These are phyloP conservation scores for Parapristionchus giblindavisi DNA, from an alignment of 2,888 invertebrate genomes.

Conservation along the genomic window DNA sequence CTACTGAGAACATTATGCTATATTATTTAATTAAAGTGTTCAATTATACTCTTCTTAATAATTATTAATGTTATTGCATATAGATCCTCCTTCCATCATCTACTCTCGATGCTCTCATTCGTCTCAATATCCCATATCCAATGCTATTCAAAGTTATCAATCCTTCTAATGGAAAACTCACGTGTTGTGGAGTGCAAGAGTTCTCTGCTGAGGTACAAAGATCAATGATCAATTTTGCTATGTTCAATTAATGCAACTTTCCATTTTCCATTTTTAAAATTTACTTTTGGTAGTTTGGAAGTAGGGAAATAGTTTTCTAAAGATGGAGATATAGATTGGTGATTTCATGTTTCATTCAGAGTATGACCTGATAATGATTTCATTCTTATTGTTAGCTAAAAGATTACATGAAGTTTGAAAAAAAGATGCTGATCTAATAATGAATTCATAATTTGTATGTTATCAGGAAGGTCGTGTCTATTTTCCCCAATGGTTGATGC, in stretches of 20 bases:
- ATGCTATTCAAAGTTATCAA: constrained; percentile 86
- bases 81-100: constrained; percentile 65
- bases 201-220: constrained; percentile 81
- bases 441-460: background rate
- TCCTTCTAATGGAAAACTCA: constrained; percentile 76
- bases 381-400: no score
- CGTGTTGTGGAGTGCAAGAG: constrained; percentile 91
- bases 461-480: constrained; percentile 93
- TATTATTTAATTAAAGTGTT: no score
- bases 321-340: background rate
- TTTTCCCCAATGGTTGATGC: constrained; percentile 99
- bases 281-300: background rate
- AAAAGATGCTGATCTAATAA: background rate
- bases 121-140: constrained; percentile 94
- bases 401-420: no score
- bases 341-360: background rate
- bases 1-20: background rate
- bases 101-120: constrained; percentile 67
- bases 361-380: no score
- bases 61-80: background rate
- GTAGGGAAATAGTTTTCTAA: background rate
- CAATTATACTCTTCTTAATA: background rate
- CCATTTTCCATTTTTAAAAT: no score
- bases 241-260: no score
- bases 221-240: no score